A percentile compares a stretch with the other conserved stretches of the same genome.
These are phyloP conservation scores for Gallinago paraguaiae DNA, from an alignment of 2,113 vertebrate species.

Conservation along the genomic window DNA sequence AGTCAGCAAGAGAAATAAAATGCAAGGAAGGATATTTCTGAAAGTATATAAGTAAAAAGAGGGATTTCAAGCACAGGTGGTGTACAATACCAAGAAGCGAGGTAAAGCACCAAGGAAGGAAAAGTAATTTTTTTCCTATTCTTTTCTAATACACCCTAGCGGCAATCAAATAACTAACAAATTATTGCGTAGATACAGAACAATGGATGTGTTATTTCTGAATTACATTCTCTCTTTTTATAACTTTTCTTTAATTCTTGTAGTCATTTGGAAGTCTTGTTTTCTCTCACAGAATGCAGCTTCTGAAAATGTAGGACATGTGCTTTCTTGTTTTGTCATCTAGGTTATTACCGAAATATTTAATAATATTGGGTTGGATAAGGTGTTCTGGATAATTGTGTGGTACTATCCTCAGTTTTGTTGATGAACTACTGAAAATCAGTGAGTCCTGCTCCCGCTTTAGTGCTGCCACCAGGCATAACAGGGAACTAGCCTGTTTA, in stretches of 20 bases:
- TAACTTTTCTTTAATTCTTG: background rate
- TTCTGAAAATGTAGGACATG: background rate
- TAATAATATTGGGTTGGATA: background rate
- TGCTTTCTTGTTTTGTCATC: background rate
- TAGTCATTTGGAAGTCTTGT: background rate
- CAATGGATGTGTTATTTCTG: background rate
- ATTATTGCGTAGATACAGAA: background rate
- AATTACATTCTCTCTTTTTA: background rate
- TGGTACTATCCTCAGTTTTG: background rate
- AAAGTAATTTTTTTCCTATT: background rate
- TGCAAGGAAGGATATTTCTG: background rate
- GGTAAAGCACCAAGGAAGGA: background rate
- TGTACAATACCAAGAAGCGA: background rate
- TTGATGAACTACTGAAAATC: background rate
- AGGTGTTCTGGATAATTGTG: background rate
- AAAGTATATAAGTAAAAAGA: background rate
- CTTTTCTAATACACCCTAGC: background rate
- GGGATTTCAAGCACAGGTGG: background rate
- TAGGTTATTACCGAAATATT: conserved; percentile 1
- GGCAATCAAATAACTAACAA: background rate
- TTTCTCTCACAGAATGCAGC: background rate
- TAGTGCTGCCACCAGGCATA: background rate
- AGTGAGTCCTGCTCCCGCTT: background rate
- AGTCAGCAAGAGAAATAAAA: conserved; percentile 5
- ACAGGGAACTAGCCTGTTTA: background rate